Base-by-base conservation (phyloP, 2,113 vertebrate genomes). In the Crotophaga sulcirostris region DNA sequence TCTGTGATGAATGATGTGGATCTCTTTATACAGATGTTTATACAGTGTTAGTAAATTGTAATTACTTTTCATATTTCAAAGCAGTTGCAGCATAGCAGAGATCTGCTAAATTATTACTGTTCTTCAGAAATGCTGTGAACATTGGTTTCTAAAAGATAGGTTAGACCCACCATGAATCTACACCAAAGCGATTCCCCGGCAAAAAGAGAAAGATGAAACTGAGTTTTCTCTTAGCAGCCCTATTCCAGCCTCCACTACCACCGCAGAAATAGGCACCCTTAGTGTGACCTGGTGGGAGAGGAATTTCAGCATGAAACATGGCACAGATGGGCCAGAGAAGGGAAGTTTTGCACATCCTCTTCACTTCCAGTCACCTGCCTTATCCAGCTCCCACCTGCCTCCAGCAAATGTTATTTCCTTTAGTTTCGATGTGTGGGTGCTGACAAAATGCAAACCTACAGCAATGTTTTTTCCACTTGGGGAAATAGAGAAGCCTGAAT, bases 11-110 rank as follows among this genome's bases (percentile, higher is more conserved):
- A 90, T 68, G 56, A 56, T 52, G 73, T 55, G 33, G 21, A 72
- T 82, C 29, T 82, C 29, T 63, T 84, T 36, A 67, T 70, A 74
- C 64, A 91, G 68, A 86, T 94, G 68, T 86, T 88, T 54, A 77
- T 54, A 42, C 28, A 75, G 15, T 67, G 47, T 55, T 67, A 63
- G 42, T 47, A 81, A 86, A 87, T 34, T 81, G 38, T 19, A 80
- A 74, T 84, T 81, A 77, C 78, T 78, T 82, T 54, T 6, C 1
- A 2, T 72, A 90, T 77, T 78, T 66, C 6, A 13, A 77, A 87
- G 52, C 68, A 90, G 63, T 60, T 84, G 70, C 59, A 89, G 89
- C 28, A 49, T 18, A 38, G 62, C 69, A 84, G 59, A 90, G 44
- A 70, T 67, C 56, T 86, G 17, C 19, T 89, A 84, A 89, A 45